Evolutionary conservation across 2,113 vertebrate species (phyloP).

Genomic region (Ammodytes marinus): DNA sequence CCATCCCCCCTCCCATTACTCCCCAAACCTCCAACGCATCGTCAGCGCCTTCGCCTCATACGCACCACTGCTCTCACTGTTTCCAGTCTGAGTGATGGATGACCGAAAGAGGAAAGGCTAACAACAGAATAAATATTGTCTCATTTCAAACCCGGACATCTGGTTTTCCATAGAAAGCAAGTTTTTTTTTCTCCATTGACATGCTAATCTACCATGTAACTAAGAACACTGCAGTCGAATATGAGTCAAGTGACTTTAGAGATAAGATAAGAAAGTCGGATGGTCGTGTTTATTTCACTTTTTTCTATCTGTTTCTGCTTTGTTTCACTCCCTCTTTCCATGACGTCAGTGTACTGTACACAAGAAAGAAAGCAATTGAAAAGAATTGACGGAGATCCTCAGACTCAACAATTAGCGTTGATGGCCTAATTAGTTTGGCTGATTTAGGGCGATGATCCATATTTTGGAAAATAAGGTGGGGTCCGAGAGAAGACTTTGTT

Average conservation of each 20-base stretch:
- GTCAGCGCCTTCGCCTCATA: slow-evolving; percentile 38
- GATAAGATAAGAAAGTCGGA: slow-evolving; percentile 4
- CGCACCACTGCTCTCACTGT: slow-evolving; percentile 67
- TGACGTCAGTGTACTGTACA: background rate
- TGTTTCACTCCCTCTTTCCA: slow-evolving; percentile 6
- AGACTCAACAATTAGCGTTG: slow-evolving; percentile 22
- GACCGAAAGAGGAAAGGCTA: slow-evolving; percentile 73
- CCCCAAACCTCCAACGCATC: slow-evolving; percentile 8
- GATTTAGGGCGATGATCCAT: slow-evolving; percentile 32
- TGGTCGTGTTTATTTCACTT: background rate
- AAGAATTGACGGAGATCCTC: slow-evolving; percentile 34
- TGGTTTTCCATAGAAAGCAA: slow-evolving; percentile 69
- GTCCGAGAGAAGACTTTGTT: slow-evolving; percentile 45
- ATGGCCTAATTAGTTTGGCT: slow-evolving; percentile 23
- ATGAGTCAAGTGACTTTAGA: slow-evolving; percentile 27
- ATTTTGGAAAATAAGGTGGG: slow-evolving; percentile 47
- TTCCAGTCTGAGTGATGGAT: slow-evolving; percentile 79
- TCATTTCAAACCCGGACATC: slow-evolving; percentile 70
- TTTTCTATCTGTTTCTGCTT: background rate
- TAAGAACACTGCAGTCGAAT: background rate
- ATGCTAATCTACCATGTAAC: slow-evolving; percentile 44
- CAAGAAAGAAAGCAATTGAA: background rate
- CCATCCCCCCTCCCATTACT: background rate
- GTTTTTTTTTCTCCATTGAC: slow-evolving; percentile 54
- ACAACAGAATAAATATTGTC: slow-evolving; percentile 80